Percentiles rank a stretch among this genome's conserved stretches.
Conservation (phyloP, 2,797 vertebrate genomes). For the Periophthalmus magnuspinnatus region DNA sequence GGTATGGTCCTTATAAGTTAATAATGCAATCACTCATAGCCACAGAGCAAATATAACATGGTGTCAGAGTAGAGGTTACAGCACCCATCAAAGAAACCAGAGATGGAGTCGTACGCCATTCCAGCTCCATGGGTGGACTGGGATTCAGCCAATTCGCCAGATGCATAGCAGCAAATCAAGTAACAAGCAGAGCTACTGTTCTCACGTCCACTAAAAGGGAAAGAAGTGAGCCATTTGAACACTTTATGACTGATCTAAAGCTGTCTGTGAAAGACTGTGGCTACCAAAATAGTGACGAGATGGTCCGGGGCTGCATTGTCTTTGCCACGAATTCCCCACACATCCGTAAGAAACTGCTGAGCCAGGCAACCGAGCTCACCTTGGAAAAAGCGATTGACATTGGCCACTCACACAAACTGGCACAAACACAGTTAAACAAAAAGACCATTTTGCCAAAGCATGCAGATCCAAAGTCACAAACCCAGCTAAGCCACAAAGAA, state of each 20-base stretch:
- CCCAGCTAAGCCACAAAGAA: background rate
- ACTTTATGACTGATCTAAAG: too few relatives aligned
- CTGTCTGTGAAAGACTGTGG: background rate
- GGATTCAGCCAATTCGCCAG: conserved; percentile 1
- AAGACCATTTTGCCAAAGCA: background rate
- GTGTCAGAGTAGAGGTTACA: background rate
- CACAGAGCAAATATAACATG: background rate
- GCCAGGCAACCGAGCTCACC: background rate
- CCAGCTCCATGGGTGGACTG: background rate
- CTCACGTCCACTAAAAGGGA: too few relatives aligned
- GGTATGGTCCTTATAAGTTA: too few relatives aligned
- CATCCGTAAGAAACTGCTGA: background rate
- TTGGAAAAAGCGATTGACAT: background rate
- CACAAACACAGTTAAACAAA: background rate
- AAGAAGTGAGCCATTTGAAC: too few relatives aligned
- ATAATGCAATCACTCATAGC: too few relatives aligned
- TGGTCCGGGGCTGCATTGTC: background rate
- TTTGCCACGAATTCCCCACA: background rate
- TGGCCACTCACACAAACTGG: background rate
- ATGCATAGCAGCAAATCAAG: too few relatives aligned
- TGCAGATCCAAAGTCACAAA: background rate
- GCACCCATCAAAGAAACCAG: background rate
- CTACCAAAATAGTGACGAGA: background rate
- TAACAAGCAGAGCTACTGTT: background rate
- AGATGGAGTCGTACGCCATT: background rate